Conservation (phyloP, 2,888 invertebrate genomes). For the Parapristionchus giblindavisi region DNA sequence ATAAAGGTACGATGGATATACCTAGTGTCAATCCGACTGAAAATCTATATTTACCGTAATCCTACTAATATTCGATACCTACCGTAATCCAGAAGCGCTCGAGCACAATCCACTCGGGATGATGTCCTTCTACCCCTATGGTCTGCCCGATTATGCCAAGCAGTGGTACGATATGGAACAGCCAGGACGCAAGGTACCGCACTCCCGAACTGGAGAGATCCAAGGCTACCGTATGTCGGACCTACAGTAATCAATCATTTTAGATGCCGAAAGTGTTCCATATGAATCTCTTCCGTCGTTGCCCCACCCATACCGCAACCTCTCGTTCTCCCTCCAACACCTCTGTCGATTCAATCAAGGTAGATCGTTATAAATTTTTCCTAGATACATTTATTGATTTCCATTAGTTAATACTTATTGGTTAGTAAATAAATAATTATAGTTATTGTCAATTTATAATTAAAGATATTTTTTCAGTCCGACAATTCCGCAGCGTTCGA, state of each 20-base stretch:
- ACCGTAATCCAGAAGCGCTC: slow-evolving; percentile 5
- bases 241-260: slow-evolving; percentile 3
- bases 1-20: not conserved
- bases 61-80: not conserved
- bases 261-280: slow-evolving; percentile 33
- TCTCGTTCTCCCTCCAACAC: not conserved
- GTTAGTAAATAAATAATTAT: not conserved
- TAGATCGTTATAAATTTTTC: not conserved
- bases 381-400: not conserved
- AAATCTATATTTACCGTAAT: not conserved
- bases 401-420: no score
- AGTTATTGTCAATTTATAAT: not conserved
- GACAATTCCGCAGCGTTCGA: slow-evolving; percentile 1
- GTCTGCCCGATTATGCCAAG: slow-evolving; percentile 1
- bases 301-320: not conserved
- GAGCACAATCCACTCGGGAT: slow-evolving; percentile 28
- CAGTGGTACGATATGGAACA: slow-evolving; percentile 36
- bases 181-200: slow-evolving; percentile 24
- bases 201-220: not conserved
- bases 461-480: slow-evolving; percentile 6
- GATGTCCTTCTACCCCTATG: slow-evolving; percentile 17
- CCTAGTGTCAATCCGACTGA: not conserved
- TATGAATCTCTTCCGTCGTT: slow-evolving; percentile 37
- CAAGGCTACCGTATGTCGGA: slow-evolving; percentile 5
- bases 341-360: not conserved